Conservation (phyloP, 1,140 invertebrate genomes). For the Brevipalpus yothersi region DNA sequence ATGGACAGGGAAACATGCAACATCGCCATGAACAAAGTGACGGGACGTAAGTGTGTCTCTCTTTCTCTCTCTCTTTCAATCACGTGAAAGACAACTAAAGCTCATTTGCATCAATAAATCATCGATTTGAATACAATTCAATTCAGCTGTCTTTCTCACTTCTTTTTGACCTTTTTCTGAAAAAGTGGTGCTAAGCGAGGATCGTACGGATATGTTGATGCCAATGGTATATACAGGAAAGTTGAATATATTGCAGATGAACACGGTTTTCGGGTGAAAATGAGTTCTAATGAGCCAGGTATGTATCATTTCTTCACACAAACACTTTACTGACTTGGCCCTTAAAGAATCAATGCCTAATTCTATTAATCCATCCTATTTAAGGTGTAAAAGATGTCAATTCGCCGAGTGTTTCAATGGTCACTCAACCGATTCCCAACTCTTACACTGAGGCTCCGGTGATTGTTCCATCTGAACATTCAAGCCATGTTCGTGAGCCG, state of each 20-base stretch:
- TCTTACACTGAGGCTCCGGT: not conserved
- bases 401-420: not conserved
- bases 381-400: not conserved
- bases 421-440: not conserved
- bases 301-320: not conserved
- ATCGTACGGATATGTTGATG: conserved; percentile 4
- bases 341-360: no score
- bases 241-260: conserved; percentile 4
- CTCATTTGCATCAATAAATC: no score
- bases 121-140: no score
- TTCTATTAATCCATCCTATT: no score
- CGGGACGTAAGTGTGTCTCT: not conserved
- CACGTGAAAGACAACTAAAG: no score
- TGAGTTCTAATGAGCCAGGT: conserved; percentile 1
- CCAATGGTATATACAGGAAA: not conserved
- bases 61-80: no score
- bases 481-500: not conserved
- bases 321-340: conserved; percentile 17
- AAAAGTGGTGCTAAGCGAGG: not conserved
- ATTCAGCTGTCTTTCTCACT: no score
- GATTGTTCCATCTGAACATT: not conserved
- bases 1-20: conserved; percentile 11
- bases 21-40: conserved; percentile 11
- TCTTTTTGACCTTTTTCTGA: no score
- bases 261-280: not conserved